Conservation (phyloP, 2,888 invertebrate species). For the Mamestra brassicae region DNA sequence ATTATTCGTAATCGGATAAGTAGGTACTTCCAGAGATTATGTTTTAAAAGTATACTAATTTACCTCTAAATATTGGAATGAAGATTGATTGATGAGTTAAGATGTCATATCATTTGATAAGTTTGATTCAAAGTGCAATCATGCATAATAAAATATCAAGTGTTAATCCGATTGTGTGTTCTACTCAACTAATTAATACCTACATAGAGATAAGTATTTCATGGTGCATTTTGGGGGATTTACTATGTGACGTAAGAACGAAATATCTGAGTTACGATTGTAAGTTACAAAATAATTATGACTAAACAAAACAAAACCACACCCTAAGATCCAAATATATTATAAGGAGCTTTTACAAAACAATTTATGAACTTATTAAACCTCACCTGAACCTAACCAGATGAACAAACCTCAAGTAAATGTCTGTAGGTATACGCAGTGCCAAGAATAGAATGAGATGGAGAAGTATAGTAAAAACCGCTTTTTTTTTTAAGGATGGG, state of each 20-base stretch:
- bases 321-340: too few relatives aligned
- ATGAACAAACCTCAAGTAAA: too few relatives aligned
- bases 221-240: neutral
- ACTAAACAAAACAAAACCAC: too few relatives aligned
- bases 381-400: too few relatives aligned
- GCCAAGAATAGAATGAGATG: too few relatives aligned
- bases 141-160: neutral
- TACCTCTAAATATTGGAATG: too few relatives aligned
- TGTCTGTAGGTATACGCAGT: too few relatives aligned
- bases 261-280: neutral
- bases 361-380: too few relatives aligned
- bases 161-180: neutral
- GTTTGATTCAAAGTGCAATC: neutral
- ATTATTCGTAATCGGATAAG: neutral
- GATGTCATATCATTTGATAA: slow-evolving; percentile 25
- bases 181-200: neutral
- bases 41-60: too few relatives aligned
- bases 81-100: slow-evolving; percentile 26
- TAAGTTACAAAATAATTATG: neutral
- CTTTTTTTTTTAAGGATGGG: too few relatives aligned
- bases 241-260: neutral
- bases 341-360: too few relatives aligned
- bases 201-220: neutral
- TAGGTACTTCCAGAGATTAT: neutral
- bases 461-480: too few relatives aligned